phyloP scores from a whole-genome alignment of 2,797 vertebrate genomes.

The Poliocrania exsul region DNA sequence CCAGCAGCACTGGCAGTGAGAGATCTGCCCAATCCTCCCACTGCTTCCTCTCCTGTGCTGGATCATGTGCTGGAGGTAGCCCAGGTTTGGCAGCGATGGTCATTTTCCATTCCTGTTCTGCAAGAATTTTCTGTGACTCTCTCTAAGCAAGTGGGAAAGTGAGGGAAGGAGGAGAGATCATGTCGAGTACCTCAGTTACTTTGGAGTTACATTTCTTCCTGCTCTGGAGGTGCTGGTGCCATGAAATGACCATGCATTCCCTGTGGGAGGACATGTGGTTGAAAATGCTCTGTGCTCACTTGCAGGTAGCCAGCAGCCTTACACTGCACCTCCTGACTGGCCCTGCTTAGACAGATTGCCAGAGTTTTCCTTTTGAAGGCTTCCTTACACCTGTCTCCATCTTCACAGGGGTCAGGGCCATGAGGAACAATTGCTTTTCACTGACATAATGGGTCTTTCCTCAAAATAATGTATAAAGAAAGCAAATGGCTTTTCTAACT shows the following conservation, averaged over 20 bases:
- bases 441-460: neutral
- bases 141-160: neutral
- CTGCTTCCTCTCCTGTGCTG: fast-evolving
- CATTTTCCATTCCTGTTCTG: neutral
- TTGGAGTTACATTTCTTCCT: neutral
- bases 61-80: neutral
- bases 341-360: neutral
- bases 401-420: neutral
- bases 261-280: neutral
- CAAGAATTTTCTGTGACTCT: neutral
- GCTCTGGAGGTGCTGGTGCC: neutral
- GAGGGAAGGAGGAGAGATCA: neutral
- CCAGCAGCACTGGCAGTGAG: fast-evolving
- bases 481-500: neutral
- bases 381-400: neutral
- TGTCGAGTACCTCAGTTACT: neutral
- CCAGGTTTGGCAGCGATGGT: neutral
- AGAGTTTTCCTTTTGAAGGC: neutral
- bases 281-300: fast-evolving
- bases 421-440: neutral
- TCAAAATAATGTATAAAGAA: neutral
- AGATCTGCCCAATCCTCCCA: fast-evolving
- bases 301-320: neutral
- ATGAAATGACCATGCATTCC: fast-evolving
- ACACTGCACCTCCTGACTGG: neutral